A percentile compares a stretch with the other conserved stretches of the same genome.
phyloP scores from a whole-genome alignment of 2,797 vertebrate species.

The Thripadectes ignobilis region DNA sequence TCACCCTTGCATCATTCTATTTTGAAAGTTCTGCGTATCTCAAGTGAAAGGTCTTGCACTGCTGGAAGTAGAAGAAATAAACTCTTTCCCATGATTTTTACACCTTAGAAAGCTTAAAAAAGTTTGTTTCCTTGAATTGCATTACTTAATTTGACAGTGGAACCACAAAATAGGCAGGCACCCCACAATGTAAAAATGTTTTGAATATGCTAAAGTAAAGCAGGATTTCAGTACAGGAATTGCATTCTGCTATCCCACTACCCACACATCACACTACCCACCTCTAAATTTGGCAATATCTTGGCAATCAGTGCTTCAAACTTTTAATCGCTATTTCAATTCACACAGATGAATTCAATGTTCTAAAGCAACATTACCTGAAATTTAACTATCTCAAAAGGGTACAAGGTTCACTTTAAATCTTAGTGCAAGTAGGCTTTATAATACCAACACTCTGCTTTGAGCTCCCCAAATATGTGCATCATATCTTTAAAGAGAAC shows the following conservation, averaged over 20 bases:
- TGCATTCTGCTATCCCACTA: background rate
- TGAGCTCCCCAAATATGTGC: background rate
- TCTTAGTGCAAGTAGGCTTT: background rate
- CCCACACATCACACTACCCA: too few species aligned
- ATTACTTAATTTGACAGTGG: background rate
- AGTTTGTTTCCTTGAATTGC: background rate
- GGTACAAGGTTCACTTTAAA: background rate
- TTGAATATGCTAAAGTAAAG: background rate
- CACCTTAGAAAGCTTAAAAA: background rate
- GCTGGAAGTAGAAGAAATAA: background rate
- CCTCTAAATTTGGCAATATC: background rate
- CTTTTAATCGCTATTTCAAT: background rate
- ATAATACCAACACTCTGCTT: background rate
- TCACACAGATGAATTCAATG: background rate
- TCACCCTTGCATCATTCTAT: background rate
- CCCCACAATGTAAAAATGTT: accelerated
- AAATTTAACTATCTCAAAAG: background rate
- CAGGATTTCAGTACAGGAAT: background rate
- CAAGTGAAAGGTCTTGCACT: background rate
- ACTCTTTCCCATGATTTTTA: background rate
- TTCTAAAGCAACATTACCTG: background rate
- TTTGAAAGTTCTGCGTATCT: background rate
- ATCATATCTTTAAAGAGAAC: background rate
- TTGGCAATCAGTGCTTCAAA: background rate
- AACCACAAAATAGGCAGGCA: background rate